Conservation (phyloP, 1,140 invertebrate species). For the Carcinoscorpius rotundicauda region DNA sequence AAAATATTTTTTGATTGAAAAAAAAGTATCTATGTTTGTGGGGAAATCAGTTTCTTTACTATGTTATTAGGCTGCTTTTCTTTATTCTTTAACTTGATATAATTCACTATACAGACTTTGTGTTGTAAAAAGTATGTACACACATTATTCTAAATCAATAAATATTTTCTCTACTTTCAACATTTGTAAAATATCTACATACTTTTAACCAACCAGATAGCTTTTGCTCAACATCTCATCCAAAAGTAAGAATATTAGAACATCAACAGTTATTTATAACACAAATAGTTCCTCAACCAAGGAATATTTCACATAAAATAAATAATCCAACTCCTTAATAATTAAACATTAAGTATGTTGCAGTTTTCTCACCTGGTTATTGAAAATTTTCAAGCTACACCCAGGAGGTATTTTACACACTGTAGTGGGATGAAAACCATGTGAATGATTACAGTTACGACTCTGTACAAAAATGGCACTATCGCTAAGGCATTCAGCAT, state of each 20-base stretch:
- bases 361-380: constrained; percentile 52
- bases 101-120: too few relatives aligned
- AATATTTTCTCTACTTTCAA: too few relatives aligned
- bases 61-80: too few relatives aligned
- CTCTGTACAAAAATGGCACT: constrained; percentile 94
- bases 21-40: too few relatives aligned
- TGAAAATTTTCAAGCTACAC: constrained; percentile 93
- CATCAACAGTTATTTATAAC: too few relatives aligned
- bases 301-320: neutral
- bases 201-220: neutral
- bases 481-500: constrained; percentile 84
- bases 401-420: constrained; percentile 90
- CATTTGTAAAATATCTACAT: neutral
- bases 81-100: too few relatives aligned
- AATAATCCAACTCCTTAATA: neutral
- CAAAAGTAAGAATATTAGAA: too few relatives aligned
- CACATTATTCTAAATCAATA: too few relatives aligned
- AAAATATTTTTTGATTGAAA: too few relatives aligned
- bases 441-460: constrained; percentile 89
- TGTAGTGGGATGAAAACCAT: constrained; percentile 83
- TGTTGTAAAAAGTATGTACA: too few relatives aligned
- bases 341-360: neutral
- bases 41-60: too few relatives aligned
- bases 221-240: neutral
- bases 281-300: neutral